Evolutionary conservation across 2,113 vertebrate genomes (phyloP), one percentile per base, ranked within the genome.

Genomic region (Micronisus gabar): DNA sequence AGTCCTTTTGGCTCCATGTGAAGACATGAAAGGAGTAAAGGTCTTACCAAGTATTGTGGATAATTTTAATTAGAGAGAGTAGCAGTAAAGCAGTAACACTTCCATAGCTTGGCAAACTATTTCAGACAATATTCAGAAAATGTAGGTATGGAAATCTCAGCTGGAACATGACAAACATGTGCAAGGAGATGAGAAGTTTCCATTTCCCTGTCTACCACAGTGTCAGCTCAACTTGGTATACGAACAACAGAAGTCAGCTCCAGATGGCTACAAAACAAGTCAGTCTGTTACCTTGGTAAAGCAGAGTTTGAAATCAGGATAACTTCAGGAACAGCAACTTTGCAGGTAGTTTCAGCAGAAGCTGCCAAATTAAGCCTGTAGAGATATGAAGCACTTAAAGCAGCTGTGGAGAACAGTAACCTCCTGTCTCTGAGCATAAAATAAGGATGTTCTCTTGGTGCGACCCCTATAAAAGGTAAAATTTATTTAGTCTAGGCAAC

Each of bases 221-320:
- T 5, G 2, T 78, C 89, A 81, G 17, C 41, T 79, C 56, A 75
- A 40, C 16, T 81, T 81, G 45, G 45, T 86, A 50, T 61, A 36
- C 13, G 68, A 95, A 75, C 38, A 89, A 86, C 68, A 89, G 76
- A 95, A 96, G 76, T 87, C 61, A 85, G 73, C 66, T 89, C 91
- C 93, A 94, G 89, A 91, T 89, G 79, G 88, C 61, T 81, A 43
- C n/a, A 93, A 80, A 93, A 47, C 48, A 71, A 92, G 12, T 86
- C 66, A 90, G 82, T 65, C 81, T 89, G 70, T 89, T 94, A 67
- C 47, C 73, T 86, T 71, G 47, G 40, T 36, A 68, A 94, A 79
- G 47, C 72, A 88, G 89, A 81, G 55, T 74, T 62, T 58, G 65
- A 95, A 93, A 86, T 62, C 36, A 80, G 53, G 15, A 34, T 88